A percentile compares a stretch with the other conserved stretches of the same genome.
Conservation (phyloP, 1,140 invertebrate species). For the Gonioctena quinquepunctata region DNA sequence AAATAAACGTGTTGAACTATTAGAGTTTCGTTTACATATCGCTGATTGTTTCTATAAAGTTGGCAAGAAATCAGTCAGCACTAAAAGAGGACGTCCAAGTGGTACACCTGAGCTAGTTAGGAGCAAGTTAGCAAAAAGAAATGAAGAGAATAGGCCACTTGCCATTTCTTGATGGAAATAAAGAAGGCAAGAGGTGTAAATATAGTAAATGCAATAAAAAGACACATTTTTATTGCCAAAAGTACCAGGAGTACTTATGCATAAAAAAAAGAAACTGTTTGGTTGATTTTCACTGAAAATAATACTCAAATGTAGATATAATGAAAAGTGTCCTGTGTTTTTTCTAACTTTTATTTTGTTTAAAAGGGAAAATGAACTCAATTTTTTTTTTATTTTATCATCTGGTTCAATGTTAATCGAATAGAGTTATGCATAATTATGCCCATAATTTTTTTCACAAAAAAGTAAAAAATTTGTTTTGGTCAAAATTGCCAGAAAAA, state of each 20-base stretch:
- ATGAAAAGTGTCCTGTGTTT: neutral
- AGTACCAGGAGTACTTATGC: neutral
- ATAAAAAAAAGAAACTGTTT: neutral
- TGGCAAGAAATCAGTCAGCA: neutral
- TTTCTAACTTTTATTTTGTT: neutral
- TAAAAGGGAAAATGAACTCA: neutral
- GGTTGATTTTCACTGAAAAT: neutral
- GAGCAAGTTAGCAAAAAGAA: neutral
- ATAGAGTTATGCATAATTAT: neutral
- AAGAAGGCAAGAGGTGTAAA: neutral
- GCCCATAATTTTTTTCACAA: neutral
- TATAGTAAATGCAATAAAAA: neutral
- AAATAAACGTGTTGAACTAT: neutral
- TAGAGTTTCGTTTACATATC: neutral
- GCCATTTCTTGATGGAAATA: neutral
- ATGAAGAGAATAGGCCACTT: neutral
- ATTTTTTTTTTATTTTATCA: neutral
- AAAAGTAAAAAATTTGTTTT: too few relatives aligned
- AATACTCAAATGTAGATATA: neutral
- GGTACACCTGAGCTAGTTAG: neutral
- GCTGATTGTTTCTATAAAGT: neutral
- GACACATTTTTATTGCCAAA: neutral
- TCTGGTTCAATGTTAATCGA: neutral
- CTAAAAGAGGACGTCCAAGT: neutral
- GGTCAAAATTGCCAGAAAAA: too few relatives aligned